A percentile compares a stretch with the other conserved stretches of the same genome.
Evolutionary conservation across 2,113 vertebrate species (phyloP).

Genomic region (Leptocoma aspasia): DNA sequence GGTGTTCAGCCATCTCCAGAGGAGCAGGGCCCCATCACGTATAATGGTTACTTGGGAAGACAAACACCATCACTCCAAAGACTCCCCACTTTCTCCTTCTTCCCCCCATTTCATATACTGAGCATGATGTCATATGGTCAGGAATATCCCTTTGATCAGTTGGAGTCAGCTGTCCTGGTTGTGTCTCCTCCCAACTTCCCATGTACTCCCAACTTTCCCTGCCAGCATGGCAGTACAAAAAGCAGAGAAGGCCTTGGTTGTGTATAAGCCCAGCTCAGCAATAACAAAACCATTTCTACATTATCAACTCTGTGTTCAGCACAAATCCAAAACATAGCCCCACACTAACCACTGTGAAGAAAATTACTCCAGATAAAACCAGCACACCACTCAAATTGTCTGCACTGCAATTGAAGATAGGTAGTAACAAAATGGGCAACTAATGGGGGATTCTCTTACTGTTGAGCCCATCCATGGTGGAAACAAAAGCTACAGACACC

Average conservation of each 20-base stretch:
- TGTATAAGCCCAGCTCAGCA: neutral
- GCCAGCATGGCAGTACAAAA: neutral
- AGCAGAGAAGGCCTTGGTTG: neutral
- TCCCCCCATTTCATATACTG: neutral
- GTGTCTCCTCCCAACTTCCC: neutral
- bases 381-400: neutral
- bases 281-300: neutral
- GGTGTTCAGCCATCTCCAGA: neutral
- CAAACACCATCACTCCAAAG: neutral
- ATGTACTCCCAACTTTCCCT: neutral
- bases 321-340: neutral
- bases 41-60: neutral
- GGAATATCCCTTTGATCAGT: neutral
- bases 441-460: neutral
- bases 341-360: neutral
- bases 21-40: rapidly evolving
- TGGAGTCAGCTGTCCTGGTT: neutral
- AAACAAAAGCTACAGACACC: neutral
- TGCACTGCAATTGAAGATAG: neutral
- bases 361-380: neutral
- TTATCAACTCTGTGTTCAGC: neutral
- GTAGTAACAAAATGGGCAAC: neutral
- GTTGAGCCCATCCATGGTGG: neutral
- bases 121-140: neutral
- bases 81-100: neutral